Conservation (phyloP, 1,140 invertebrate genomes). For the Propsilocerus akamusi region DNA sequence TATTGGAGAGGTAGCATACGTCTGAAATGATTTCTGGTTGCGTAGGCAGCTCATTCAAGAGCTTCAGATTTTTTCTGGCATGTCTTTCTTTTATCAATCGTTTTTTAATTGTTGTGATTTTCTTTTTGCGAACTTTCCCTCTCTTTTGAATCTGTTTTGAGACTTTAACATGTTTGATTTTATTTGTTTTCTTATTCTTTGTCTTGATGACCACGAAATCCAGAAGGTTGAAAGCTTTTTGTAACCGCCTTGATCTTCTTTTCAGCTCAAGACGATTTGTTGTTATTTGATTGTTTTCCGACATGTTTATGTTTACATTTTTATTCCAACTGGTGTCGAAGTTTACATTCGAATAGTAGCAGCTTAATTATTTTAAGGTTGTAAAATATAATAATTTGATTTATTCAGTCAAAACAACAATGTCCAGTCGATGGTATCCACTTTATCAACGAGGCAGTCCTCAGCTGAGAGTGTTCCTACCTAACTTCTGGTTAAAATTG, state of each 20-base stretch:
- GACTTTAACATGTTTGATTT: neutral
- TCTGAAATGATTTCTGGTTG: neutral
- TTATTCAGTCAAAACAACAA: too few relatives aligned
- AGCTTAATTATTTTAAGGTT: too few relatives aligned
- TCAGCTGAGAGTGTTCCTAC: constrained; percentile 72
- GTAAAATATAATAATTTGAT: too few relatives aligned
- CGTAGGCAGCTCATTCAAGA: neutral
- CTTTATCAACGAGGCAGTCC: constrained; percentile 77
- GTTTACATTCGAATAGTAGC: too few relatives aligned
- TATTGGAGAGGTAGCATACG: neutral
- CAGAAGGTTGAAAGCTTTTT: neutral
- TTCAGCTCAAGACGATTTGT: too few relatives aligned
- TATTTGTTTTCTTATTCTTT: neutral
- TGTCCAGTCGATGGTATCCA: constrained; percentile 47
- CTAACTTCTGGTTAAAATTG: constrained; percentile 90
- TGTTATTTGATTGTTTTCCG: too few relatives aligned
- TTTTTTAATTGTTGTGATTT: neutral
- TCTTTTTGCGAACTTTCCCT: neutral
- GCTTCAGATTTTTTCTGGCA: neutral
- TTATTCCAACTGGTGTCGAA: too few relatives aligned
- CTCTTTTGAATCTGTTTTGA: neutral
- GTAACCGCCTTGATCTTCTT: neutral
- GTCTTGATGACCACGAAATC: neutral
- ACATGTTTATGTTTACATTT: too few relatives aligned
- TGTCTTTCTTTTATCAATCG: neutral